Conservation (phyloP, 2,888 invertebrate genomes). For the Linnaemya tessellans region DNA sequence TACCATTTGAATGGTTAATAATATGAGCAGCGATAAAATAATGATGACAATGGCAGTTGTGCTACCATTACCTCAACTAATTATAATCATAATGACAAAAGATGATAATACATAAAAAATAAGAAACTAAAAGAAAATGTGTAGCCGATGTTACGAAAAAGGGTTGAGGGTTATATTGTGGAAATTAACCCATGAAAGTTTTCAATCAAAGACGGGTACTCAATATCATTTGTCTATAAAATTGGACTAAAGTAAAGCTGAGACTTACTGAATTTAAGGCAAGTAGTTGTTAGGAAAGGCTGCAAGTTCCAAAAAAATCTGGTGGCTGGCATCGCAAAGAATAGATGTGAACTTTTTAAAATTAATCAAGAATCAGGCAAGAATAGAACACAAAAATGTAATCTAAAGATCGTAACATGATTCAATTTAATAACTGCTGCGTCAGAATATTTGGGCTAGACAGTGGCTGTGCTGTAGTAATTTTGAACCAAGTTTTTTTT, state of each 20-base stretch:
- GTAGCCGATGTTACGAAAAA: neutral
- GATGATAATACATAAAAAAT: constrained; percentile 50
- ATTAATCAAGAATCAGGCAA: too few relatives aligned
- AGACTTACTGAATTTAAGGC: too few relatives aligned
- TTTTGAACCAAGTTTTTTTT: neutral
- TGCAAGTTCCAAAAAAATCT: too few relatives aligned
- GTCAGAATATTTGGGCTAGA: too few relatives aligned
- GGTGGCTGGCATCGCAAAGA: too few relatives aligned
- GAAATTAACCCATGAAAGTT: constrained; percentile 19
- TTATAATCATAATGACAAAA: constrained; percentile 64
- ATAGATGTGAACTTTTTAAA: too few relatives aligned
- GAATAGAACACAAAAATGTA: too few relatives aligned
- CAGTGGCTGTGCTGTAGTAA: too few relatives aligned
- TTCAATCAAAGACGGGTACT: neutral
- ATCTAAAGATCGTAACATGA: too few relatives aligned
- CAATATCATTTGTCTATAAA: too few relatives aligned
- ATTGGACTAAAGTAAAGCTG: too few relatives aligned
- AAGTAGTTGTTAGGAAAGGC: too few relatives aligned
- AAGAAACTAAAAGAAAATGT: constrained; percentile 34
- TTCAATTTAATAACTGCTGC: neutral
- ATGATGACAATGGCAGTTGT: constrained; percentile 45
- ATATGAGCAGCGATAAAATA: constrained; percentile 34
- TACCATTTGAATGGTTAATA: neutral
- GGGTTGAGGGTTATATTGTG: neutral
- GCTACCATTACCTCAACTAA: constrained; percentile 44